phyloP scores from a whole-genome alignment of 2,888 invertebrate species.

The Atethmia centrago region DNA sequence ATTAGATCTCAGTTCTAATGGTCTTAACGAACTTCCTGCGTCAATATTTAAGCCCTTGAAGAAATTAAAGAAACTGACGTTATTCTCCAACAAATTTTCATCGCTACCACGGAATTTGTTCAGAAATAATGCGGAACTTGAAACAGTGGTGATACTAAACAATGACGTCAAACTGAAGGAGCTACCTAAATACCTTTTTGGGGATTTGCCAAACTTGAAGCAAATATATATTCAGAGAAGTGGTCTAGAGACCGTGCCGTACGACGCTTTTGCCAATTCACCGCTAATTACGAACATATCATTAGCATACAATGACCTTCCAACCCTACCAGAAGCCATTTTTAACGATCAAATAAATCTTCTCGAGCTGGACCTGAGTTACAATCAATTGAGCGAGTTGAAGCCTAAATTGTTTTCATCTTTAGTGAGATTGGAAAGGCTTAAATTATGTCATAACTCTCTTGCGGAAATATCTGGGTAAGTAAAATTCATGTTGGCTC shows the following conservation, averaged over 20 bases:
- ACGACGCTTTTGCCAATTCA: constrained; percentile 92
- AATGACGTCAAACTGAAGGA: constrained; percentile 90
- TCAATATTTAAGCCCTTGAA: constrained; percentile 91
- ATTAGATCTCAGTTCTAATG: constrained; percentile 93
- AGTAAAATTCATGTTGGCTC: constrained; percentile 70
- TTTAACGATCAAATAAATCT: constrained; percentile 92
- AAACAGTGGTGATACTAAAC: constrained; percentile 89
- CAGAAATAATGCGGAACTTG: constrained; percentile 88
- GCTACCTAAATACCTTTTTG: constrained; percentile 91
- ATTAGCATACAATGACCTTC: constrained; percentile 91
- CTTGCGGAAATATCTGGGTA: constrained; percentile 91
- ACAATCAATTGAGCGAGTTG: constrained; percentile 91
- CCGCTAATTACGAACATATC: constrained; percentile 90
- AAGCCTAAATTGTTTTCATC: constrained; percentile 91
- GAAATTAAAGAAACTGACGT: constrained; percentile 91
- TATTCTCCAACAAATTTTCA: constrained; percentile 92
- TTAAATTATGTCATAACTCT: constrained; percentile 92
- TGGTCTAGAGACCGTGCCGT: constrained; percentile 90
- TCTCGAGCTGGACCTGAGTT: constrained; percentile 91
- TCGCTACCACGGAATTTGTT: constrained; percentile 92
- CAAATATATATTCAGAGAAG: constrained; percentile 90
- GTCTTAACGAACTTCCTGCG: constrained; percentile 91
- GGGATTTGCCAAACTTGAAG: constrained; percentile 90
- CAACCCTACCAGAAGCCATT: constrained; percentile 90
- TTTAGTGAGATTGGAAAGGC: constrained; percentile 88